These are phyloP conservation scores for Drosophila stalkeri DNA, from an alignment of 2,888 invertebrate species.

Conservation along the genomic window DNA sequence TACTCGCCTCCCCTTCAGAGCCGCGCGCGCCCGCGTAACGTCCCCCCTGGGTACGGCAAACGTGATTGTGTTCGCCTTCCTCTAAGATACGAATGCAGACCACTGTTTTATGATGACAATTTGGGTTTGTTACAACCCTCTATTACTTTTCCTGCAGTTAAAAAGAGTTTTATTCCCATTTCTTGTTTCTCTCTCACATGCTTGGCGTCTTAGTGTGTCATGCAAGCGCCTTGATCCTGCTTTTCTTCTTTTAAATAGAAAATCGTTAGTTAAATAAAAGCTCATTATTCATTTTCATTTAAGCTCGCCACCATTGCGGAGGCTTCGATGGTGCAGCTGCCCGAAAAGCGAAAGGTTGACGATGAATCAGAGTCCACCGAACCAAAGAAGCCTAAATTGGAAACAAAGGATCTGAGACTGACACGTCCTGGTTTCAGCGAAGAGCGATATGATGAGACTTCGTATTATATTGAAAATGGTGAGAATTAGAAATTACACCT, in stretches of 20 bases:
- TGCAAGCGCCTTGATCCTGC: constrained; percentile 22
- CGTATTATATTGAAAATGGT: constrained; percentile 98
- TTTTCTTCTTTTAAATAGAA: constrained; percentile 6
- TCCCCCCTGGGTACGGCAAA: constrained; percentile 19
- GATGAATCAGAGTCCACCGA: constrained; percentile 6
- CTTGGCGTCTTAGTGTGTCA: constrained; percentile 19
- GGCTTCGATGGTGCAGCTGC: constrained; percentile 3
- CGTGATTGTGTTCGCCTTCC: constrained; percentile 49
- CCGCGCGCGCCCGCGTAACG: background rate
- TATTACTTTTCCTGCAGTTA: constrained; percentile 57
- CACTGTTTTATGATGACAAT: constrained; percentile 63
- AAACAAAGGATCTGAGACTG: constrained; percentile 95
- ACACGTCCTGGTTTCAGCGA: constrained; percentile 96
- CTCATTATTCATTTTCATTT: constrained; percentile 3
- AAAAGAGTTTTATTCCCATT: constrained; percentile 26
- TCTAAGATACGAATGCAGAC: constrained; percentile 51
- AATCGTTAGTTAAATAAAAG: constrained; percentile 11
- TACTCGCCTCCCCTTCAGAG: constrained; percentile 17
- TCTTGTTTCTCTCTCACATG: constrained; percentile 14
- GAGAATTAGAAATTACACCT: constrained; percentile 69
- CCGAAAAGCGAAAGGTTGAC: constrained; percentile 54
- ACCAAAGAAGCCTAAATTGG: constrained; percentile 88
- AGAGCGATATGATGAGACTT: constrained; percentile 96
- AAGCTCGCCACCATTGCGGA: constrained; percentile 38
- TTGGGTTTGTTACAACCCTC: constrained; percentile 58